phyloP scores from a whole-genome alignment of 2,797 vertebrate genomes.

The Serranus cabrilla region DNA sequence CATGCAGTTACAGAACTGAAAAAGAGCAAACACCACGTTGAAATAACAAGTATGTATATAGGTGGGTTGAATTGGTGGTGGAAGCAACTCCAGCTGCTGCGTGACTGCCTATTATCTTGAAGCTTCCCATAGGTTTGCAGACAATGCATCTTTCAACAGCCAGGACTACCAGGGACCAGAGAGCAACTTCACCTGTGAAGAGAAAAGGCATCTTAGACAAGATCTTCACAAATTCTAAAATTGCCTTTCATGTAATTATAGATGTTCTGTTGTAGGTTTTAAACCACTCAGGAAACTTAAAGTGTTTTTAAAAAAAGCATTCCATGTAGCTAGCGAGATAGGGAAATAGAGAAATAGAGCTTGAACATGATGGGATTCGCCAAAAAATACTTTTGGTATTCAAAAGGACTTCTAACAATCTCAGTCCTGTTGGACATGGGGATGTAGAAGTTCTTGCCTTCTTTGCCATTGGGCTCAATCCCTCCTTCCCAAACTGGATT shows the following conservation, averaged over 20 bases:
- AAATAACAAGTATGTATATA: too few relatives aligned
- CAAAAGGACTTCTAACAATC: conserved; percentile 82
- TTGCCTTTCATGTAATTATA: too few relatives aligned
- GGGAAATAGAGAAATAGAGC: conserved; percentile 7
- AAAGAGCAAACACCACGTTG: neutral
- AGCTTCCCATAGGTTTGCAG: conserved; percentile 91
- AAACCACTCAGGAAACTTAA: too few relatives aligned
- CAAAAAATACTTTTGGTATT: conserved; percentile 85
- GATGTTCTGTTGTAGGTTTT: too few relatives aligned
- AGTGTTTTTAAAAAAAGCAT: too few relatives aligned
- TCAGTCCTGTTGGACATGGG: too few relatives aligned
- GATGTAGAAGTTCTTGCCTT: too few relatives aligned
- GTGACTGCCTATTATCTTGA: too few relatives aligned
- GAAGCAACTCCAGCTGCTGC: conserved; percentile 81
- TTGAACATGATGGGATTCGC: conserved; percentile 74
- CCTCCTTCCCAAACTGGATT: neutral
- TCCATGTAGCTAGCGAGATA: conserved; percentile 13
- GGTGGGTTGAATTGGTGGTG: conserved; percentile 53
- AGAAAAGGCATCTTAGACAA: too few relatives aligned
- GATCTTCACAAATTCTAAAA: too few relatives aligned
- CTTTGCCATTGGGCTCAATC: conserved; percentile 76
- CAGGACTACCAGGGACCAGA: conserved; percentile 83
- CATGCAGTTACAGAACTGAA: conserved; percentile 90
- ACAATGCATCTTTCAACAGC: conserved; percentile 85
- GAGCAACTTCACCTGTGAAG: too few relatives aligned